Evolutionary conservation across 2,888 invertebrate genomes (phyloP).

Genomic region (Dicyrtoma fusca): DNA sequence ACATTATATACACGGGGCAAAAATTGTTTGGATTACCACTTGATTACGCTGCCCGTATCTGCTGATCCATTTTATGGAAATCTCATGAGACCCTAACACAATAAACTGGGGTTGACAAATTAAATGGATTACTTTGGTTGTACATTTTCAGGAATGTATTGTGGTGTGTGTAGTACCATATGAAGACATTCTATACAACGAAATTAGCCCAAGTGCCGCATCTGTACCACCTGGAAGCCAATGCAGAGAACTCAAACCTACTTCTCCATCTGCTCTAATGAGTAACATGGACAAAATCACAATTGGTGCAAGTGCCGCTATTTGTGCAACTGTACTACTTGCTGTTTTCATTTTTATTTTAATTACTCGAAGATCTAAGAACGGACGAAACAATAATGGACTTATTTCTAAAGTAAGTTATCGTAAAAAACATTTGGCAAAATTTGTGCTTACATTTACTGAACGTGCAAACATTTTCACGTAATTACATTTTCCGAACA

Average conservation of each 20-base stretch:
- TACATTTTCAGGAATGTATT: constrained; percentile 75
- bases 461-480: not conserved
- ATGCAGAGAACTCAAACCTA: constrained; percentile 86
- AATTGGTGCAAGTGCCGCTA: constrained; percentile 89
- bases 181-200: constrained; percentile 67
- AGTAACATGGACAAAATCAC: constrained; percentile 91
- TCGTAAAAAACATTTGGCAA: not conserved
- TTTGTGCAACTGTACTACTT: constrained; percentile 87
- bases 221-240: constrained; percentile 70
- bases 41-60: too few relatives aligned
- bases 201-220: constrained; percentile 64
- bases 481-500: not conserved
- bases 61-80: not conserved
- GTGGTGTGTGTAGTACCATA: constrained; percentile 90
- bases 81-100: not conserved
- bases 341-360: constrained; percentile 89
- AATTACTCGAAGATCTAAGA: constrained; percentile 69
- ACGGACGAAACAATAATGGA: constrained; percentile 44
- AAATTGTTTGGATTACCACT: too few relatives aligned
- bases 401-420: constrained; percentile 54
- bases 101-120: too few relatives aligned
- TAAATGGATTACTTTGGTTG: not conserved
- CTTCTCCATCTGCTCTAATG: constrained; percentile 73
- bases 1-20: not conserved
- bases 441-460: not conserved